Evolutionary conservation across 1,140 invertebrate genomes (phyloP), one percentile per base, ranked within the genome.

Genomic region (Schlechtendalia chinensis): DNA sequence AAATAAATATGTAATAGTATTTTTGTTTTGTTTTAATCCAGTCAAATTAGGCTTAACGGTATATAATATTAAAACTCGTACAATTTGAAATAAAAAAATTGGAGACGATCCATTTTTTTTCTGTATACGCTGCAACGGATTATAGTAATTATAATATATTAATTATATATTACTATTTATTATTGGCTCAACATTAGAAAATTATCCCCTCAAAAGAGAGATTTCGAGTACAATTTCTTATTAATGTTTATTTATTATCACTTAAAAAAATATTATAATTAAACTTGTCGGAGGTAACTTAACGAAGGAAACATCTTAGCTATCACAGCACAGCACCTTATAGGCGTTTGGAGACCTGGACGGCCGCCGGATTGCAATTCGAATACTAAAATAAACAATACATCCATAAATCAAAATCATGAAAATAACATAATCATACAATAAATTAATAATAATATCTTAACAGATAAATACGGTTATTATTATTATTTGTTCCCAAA

Each of bases 351-450:
- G 75, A 63, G 75, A 79, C 75, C 75, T 79, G 75, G 56, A 61
- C 39, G 75, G 75, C 75, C 75, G 11, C 75, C 75, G 75, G 75
- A 79, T 79, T 79, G 75, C 75, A 79, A 79, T 79, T 79, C 39
- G 58, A 79, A 79, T 63, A 79, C 75, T 63, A 79, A 61, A 79
- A 67, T 19, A 87, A 88, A 90, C 0, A 54, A 72, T 1, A 69
- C n/a, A 69, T 22, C 27, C 10, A 32, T 65, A 32, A 32, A 19
- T 39, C n/a, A n/a, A n/a, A n/a, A n/a, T n/a, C n/a, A n/a, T n/a
- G n/a, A n/a, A n/a, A n/a, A 32, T 32, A 65, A 19, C 19, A 65
- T 12, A 61, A 8, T 29, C 5, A 61, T n/a, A 65, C 3, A 65
- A 32, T n/a, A n/a, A n/a, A n/a, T n/a, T n/a, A n/a, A n/a, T n/a